Evolutionary conservation across 1,140 invertebrate species (phyloP), one percentile per base, ranked within the genome.

Genomic region (Heliconius himera): DNA sequence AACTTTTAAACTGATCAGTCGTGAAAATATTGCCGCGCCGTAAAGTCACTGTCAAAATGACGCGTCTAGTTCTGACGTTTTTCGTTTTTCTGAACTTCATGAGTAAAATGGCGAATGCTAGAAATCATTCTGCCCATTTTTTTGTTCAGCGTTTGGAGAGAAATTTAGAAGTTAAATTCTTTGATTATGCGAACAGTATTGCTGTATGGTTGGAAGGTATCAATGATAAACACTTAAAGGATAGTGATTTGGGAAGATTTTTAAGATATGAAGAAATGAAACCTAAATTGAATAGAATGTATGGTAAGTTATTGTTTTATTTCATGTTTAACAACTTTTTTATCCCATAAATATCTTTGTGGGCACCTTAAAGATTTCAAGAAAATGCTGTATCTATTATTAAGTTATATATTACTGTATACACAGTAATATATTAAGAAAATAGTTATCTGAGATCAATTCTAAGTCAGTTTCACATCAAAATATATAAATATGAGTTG

Each of bases 191-290:
- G 8, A 70, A 78, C 54, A 78, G n/a, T 81, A 60, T 88, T 2
- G 82, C 86, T 0, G 84, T 79, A 75, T 88, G 79, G 79, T 73
- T 93, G 73, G 86, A 88, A 70, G 56, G 80, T 26, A 83, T 92
- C 8, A 92, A 92, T 74, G 89, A 93, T 85, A 82, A 74, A 73
- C 80, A 86, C 77, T 85, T 90, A 16, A 85, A 87, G 33, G 80
- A 82, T 1, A 90, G 86, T 84, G 86, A 86, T 18, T 38, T 91
- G 26, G 92, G 90, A 11, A 88, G 84, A 46, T 70, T 89, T 73
- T 18, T 93, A 2, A 80, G 85, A 49, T 93, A 92, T 78, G 80
- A 91, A 20, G 84, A 90, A 46, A 88, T 93, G 18, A 92, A 93
- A 74, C 81, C 85, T 4, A 88, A 89, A 78, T 70, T 88, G 1